Evolutionary conservation across 2,113 vertebrate genomes (phyloP), one percentile per base, ranked within the genome.

Genomic region (Ageneiosus marmoratus): DNA sequence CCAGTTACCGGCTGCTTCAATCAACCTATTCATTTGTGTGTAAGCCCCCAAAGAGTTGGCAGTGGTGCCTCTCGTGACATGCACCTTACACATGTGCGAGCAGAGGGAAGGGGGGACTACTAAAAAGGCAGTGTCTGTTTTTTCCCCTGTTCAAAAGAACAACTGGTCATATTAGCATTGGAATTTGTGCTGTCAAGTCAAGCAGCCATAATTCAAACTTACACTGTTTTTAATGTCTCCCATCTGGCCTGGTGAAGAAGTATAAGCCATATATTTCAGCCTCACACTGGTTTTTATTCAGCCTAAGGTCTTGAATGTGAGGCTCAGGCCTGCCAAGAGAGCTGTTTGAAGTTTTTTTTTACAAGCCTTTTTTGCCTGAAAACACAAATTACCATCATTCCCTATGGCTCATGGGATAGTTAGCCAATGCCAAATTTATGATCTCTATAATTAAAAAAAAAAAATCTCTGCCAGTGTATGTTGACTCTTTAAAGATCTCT

Each of bases 51-150:
- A 81, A 83, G 53, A 74, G 56, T 58, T 82, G 55, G 75, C 56
- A 51, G 5, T 27, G 58, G 29, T 75, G n/a, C 83, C 79, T 87
- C 50, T 85, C 82, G 55, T 88, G 84, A 89, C 82, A 89, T 89
- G 87, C 90, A 90, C 91, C 91, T 91, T 91, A 89, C 91, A 91
- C 74, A 80, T 90, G 86, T 88, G 89, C 70, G 63, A 85, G 77
- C n/a, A 50, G 15, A 37, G 44, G 12, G 56, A 50, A 18, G 46
- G n/a, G 53, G 62, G 51, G 65, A 32, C 27, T 74, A 22, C 62
- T 63, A 84, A 87, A 84, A 88, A 85, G 87, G 41, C 67, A 24
- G 46, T 56, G 86, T 69, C 65, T 53, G 1, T 86, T 88, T 80
- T 86, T 88, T 87, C 86, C 48, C 27, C 34, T 37, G 75, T 90